Percentiles rank a stretch among this genome's conserved stretches.
These are phyloP conservation scores for Actinostola sp. DNA, from an alignment of 92 coral and sea anemone genomes.

Conservation along the genomic window DNA sequence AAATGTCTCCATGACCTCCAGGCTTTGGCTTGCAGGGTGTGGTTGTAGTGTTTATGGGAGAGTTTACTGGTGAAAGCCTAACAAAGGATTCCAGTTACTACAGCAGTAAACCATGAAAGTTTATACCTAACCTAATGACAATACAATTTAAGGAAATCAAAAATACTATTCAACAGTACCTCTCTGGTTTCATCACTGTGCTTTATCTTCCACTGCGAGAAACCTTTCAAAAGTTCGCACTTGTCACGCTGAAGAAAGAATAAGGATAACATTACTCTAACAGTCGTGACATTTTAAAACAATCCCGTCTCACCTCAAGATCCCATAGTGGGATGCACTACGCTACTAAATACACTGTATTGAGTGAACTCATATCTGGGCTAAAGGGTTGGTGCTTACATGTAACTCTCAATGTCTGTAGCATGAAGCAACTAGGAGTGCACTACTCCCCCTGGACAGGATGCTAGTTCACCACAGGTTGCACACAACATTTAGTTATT, in stretches of 20 bases:
- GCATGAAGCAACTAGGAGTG: too few species aligned
- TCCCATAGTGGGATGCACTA: too few species aligned
- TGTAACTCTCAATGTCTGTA: too few species aligned
- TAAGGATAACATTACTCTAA: neutral
- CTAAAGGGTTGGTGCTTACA: too few species aligned
- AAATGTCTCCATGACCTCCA: constrained; percentile 92
- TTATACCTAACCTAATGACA: neutral
- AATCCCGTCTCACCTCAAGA: too few species aligned
- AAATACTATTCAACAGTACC: constrained; percentile 28
- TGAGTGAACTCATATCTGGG: too few species aligned
- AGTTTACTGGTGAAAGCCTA: constrained; percentile 87
- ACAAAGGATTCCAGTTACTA: neutral
- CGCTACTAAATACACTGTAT: too few species aligned
- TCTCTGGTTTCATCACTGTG: constrained; percentile 92
- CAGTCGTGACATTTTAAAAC: neutral
- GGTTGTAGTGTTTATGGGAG: constrained; percentile 82
- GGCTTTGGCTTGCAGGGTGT: constrained; percentile 71
- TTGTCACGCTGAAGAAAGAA: constrained; percentile 69
- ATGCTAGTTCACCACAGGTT: too few species aligned
- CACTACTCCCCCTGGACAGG: too few species aligned
- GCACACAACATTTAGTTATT: too few species aligned
- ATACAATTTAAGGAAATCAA: neutral
- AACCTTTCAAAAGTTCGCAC: constrained; percentile 80
- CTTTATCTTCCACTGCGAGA: constrained; percentile 85
- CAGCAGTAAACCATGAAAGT: too few species aligned